Conservation (phyloP, 2,797 vertebrate species). For the Nannoperca obscura region DNA sequence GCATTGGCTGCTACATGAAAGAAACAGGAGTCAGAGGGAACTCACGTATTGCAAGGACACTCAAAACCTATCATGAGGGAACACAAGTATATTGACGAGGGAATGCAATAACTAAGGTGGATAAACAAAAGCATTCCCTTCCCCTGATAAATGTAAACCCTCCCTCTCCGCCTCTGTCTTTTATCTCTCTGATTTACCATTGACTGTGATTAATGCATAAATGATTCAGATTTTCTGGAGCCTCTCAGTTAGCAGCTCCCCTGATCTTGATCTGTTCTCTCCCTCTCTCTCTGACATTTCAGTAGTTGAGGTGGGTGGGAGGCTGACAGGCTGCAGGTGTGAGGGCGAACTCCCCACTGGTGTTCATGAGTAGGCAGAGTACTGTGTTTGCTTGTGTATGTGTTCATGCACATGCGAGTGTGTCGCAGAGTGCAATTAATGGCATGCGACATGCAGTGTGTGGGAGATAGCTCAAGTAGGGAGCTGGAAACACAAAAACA, state of each 20-base stretch:
- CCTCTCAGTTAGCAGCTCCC: slow-evolving; percentile 27
- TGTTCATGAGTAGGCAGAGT: slow-evolving; percentile 40
- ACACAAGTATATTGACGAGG: background rate
- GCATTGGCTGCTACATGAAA: background rate
- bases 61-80: background rate
- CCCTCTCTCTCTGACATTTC: slow-evolving; percentile 66
- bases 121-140: background rate
- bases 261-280: slow-evolving; percentile 45
- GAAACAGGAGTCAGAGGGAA: background rate
- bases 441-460: slow-evolving; percentile 63
- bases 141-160: slow-evolving; percentile 3
- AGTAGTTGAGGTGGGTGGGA: slow-evolving; percentile 62
- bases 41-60: background rate
- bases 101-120: background rate
- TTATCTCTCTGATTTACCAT: slow-evolving; percentile 27
- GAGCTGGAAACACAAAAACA: slow-evolving; percentile 39
- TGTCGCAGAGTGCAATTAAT: slow-evolving; percentile 72
- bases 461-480: slow-evolving; percentile 52
- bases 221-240: slow-evolving; percentile 49
- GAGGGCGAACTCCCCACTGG: slow-evolving; percentile 74
- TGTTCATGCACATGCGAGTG: background rate
- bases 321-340: slow-evolving; percentile 75
- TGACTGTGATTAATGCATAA: slow-evolving; percentile 50
- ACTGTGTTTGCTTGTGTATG: slow-evolving; percentile 18
- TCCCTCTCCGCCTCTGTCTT: slow-evolving; percentile 6